Conservation (phyloP, 2,113 vertebrate species). For the Rana temporaria region DNA sequence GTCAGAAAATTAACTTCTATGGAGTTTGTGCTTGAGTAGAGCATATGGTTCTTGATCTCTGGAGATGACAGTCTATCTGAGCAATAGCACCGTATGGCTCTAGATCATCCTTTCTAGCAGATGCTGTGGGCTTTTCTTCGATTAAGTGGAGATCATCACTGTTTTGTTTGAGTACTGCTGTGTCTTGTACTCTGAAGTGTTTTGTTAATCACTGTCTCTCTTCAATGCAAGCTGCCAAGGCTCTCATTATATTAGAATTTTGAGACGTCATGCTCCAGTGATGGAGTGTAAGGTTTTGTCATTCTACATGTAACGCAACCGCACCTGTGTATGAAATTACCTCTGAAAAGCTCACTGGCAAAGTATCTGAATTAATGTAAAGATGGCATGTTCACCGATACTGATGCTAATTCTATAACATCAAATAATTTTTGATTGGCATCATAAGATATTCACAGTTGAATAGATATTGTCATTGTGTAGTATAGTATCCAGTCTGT, state of each 20-base stretch:
- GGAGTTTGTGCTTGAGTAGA: conserved; percentile 96
- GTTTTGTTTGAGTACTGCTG: conserved; percentile 99
- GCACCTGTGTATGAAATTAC: conserved; percentile 12
- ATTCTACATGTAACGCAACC: conserved; percentile 6
- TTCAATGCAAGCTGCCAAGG: conserved; percentile 98
- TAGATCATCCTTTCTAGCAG: conserved; percentile 94
- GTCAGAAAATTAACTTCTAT: conserved; percentile 99
- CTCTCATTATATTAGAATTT: conserved; percentile 99
- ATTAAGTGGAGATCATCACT: conserved; percentile 99
- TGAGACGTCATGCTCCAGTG: conserved; percentile 87
- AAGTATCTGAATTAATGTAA: not conserved
- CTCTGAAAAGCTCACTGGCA: not conserved
- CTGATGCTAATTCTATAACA: not conserved
- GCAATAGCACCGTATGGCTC: conserved; percentile 96
- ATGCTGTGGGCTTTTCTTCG: conserved; percentile 99
- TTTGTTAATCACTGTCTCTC: conserved; percentile 99
- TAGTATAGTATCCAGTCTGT: too few relatives aligned
- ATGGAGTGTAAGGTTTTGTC: conserved; percentile 78
- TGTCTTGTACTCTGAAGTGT: conserved; percentile 99
- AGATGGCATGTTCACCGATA: not conserved
- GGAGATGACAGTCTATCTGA: conserved; percentile 99
- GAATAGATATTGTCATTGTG: too few relatives aligned
- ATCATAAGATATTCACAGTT: not conserved
- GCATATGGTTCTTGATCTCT: conserved; percentile 99
- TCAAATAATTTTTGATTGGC: not conserved